Evolutionary conservation across 2,113 vertebrate species (phyloP), one percentile per base, ranked within the genome.

Genomic region (Trichechus manatus): DNA sequence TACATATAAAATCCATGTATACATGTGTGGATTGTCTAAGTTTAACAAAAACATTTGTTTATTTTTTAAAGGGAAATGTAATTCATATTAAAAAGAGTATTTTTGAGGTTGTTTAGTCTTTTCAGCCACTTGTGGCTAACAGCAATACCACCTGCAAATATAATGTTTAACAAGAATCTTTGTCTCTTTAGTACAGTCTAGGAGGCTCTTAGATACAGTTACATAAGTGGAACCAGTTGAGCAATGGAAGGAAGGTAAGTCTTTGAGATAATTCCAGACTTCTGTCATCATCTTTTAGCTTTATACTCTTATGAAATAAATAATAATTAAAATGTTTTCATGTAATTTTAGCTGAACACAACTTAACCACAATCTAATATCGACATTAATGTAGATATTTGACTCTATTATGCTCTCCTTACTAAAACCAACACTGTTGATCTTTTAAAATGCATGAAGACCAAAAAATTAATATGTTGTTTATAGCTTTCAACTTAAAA

Each of bases 21-120:
- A 74, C 4, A 81, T 70, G 5, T 82, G 20, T 47, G 5, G 22
- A 25, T 50, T 91, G 6, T 29, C 15, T 77, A 70, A n/a, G 2
- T 79, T 29, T 42, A 86, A 74, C 27, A 95, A 47, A 94, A 94
- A 80, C 39, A 78, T 50, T 88, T 53, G 7, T 64, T 74, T 87
- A 66, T 61, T 97, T 94, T 75, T 93, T 8, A 85, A 78, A 9
- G 15, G 7, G 1, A 91, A 93, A 83, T 86, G 13, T 79, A 91
- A 82, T 47, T 91, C 61, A 6, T 42, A 75, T 44, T 87, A 77
- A 89, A 44, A 59, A 42, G 5, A 23, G 29, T 15, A 87, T 66
- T 82, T 50, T 29, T 68, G 23, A 63, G 3, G 13, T 59, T 14
- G 2, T 59, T 83, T 74, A 84, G 36, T 17, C 5, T 33, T 85